Evolutionary conservation across 2,113 vertebrate species (phyloP), one percentile per base, ranked within the genome.

Genomic region (Xenopus borealis): DNA sequence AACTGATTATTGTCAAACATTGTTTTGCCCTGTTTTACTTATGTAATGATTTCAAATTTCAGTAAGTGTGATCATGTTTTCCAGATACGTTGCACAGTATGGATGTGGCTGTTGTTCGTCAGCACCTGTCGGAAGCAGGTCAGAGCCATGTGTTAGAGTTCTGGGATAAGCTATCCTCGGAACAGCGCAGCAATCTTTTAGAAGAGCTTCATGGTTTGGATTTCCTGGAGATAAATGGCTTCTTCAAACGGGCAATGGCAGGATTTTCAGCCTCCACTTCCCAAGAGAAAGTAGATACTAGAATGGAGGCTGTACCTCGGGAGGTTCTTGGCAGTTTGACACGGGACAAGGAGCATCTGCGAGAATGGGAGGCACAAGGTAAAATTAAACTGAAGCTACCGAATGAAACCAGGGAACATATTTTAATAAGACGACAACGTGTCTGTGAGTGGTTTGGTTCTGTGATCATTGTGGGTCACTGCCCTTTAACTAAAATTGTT

Each of bases 321-420:
- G 93, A 95, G 3, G 93, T 95, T 17, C 78, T 95, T 74, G 96
- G 96, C 69, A 98, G 96, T 8, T 89, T 93, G 2, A 94, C 89
- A 0, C 88, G 95, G 27, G 95, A 98, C 80, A 82, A 78, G 1
- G 90, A 83, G 7, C 82, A 79, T 66, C 84, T 98, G 8, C 90
- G 89, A 55, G 80, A 83, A 57, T 97, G 96, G 96, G 94, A 98
- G 64, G 79, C 80, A 3, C 81, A 85, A 90, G 96, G 96, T 98
- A 50, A 12, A 50, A 50, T 12, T 50, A 9, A 50, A 50, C 8
- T 27, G 23, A 27, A 27, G 23, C 23, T 2, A 27, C 23, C 23
- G 3, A 27, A 27, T 27, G 23, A 27, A 27, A 27, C 23, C 23
- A 27, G 3, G 23, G 23, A 27, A 3, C 23, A 27, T 27, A 27